Percentiles rank a stretch among this genome's conserved stretches.
Evolutionary conservation across 64 coral and sea anemone species (phyloP).

Genomic region (Dendrophyllia cribrosa): DNA sequence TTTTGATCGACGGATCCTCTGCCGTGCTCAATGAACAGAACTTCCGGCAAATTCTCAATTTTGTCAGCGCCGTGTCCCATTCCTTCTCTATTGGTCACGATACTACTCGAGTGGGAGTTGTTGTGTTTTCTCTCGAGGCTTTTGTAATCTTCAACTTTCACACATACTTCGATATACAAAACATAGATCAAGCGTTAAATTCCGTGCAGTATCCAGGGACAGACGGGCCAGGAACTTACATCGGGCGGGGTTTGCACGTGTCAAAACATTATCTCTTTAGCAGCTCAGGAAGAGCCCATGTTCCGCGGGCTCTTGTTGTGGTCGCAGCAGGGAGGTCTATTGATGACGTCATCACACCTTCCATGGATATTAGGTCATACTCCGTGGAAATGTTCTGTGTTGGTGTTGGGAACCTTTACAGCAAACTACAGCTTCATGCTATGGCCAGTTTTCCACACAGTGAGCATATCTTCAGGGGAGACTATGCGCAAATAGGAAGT

Average conservation of each 20-base stretch:
- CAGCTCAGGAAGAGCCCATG: conserved; percentile 62
- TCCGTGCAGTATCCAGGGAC: conserved; percentile 88
- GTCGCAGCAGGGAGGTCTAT: conserved; percentile 84
- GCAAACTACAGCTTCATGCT: conserved; percentile 90
- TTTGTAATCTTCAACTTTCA: conserved; percentile 97
- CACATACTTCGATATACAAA: conserved; percentile 88
- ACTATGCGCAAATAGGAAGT: conserved; percentile 58
- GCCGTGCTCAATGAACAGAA: conserved; percentile 74
- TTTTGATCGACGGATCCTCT: conserved; percentile 88
- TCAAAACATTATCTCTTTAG: conserved; percentile 67
- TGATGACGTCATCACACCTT: conserved; percentile 88
- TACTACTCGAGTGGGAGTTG: conserved; percentile 71
- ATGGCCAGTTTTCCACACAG: conserved; percentile 94
- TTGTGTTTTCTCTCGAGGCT: conserved; percentile 81
- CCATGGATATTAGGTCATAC: conserved; percentile 60
- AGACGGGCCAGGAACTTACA: conserved; percentile 92
- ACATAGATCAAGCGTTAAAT: conserved; percentile 80
- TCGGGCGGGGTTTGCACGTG: conserved; percentile 86
- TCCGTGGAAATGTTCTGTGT: conserved; percentile 85
- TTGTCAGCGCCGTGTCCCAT: conserved; percentile 79
- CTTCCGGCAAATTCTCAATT: conserved; percentile 90
- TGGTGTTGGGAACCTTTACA: conserved; percentile 78
- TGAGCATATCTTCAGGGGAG: conserved; percentile 81
- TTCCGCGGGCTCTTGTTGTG: conserved; percentile 70
- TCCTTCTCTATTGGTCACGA: conserved; percentile 67